Conservation (phyloP, 2,797 vertebrate genomes). For the Poecilia picta region DNA sequence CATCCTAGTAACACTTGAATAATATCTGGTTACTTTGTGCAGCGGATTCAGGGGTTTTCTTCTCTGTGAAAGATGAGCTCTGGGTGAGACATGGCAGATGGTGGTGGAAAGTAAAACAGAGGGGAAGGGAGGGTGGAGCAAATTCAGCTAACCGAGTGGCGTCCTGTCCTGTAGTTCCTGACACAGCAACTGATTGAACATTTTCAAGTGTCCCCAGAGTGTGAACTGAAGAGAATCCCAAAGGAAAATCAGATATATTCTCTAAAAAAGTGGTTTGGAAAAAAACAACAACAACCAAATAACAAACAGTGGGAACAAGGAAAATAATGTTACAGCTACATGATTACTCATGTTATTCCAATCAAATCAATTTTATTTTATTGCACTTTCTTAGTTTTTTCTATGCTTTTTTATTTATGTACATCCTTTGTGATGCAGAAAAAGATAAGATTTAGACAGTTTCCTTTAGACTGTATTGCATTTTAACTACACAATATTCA, state of each 20-base stretch:
- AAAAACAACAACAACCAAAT: not conserved
- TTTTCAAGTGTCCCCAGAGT: not conserved
- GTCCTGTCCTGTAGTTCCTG: slow-evolving; percentile 18
- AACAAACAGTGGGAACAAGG: not conserved
- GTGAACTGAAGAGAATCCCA: slow-evolving; percentile 14
- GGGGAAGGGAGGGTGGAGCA: slow-evolving; percentile 21
- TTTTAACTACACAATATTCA: not conserved
- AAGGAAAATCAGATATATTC: slow-evolving; percentile 37
- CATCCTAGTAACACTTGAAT: slow-evolving; percentile 1
- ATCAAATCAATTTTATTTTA: not conserved
- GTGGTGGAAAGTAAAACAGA: slow-evolving; percentile 26
- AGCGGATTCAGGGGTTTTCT: slow-evolving; percentile 5
- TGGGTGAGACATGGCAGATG: slow-evolving; percentile 23
- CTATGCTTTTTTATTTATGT: not conserved
- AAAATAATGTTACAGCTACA: not conserved
- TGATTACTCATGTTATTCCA: not conserved
- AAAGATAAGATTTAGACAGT: not conserved
- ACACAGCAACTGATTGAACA: not conserved
- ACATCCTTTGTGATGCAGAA: not conserved
- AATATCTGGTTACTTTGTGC: slow-evolving; percentile 33
- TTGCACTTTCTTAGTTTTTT: not conserved
- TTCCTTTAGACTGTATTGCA: not conserved
- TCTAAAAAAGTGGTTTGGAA: not conserved
- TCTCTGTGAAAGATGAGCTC: slow-evolving; percentile 13
- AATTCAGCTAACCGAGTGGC: slow-evolving; percentile 11